phyloP scores from a whole-genome alignment of 2,888 invertebrate genomes.

The Drosophila kambysellisi region DNA sequence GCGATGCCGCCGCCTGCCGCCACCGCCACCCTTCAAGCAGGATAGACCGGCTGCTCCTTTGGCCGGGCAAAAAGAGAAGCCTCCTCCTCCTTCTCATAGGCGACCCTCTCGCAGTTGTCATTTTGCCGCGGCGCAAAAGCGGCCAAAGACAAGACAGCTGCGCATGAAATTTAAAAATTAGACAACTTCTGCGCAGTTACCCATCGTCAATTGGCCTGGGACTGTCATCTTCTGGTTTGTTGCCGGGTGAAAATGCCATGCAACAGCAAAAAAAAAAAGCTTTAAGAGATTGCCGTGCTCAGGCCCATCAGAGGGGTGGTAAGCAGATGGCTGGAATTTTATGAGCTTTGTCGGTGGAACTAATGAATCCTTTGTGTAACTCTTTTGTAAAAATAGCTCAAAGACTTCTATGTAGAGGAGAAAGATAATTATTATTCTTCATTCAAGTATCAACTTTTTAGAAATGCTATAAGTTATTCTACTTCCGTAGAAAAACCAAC shows the following conservation, averaged over 20 bases:
- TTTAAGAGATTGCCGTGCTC: constrained; percentile 9
- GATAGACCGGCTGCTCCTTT: constrained; percentile 73
- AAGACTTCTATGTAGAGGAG: not conserved
- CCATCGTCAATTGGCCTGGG: constrained; percentile 46
- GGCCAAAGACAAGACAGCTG: constrained; percentile 63
- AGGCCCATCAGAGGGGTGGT: constrained; percentile 26
- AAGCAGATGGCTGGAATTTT: constrained; percentile 45
- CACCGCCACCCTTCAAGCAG: constrained; percentile 71
- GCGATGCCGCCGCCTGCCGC: constrained; percentile 44
- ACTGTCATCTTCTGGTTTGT: constrained; percentile 32
- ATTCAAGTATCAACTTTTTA: not conserved
- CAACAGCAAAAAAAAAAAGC: constrained; percentile 30
- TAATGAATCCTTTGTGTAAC: constrained; percentile 33
- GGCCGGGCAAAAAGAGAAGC: constrained; percentile 27
- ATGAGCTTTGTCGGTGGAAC: constrained; percentile 47
- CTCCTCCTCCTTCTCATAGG: constrained; percentile 40
- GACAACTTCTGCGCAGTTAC: constrained; percentile 57
- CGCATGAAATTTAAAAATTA: constrained; percentile 66
- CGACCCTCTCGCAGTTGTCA: constrained; percentile 28
- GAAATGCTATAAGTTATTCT: not conserved
- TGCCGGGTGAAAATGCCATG: constrained; percentile 13
- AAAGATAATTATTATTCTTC: not conserved
- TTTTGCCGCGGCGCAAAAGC: constrained; percentile 39
- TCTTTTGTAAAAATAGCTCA: constrained; percentile 1
- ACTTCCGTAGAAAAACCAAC: constrained; percentile 25